These are phyloP conservation scores for Elgonia sp. DNA, from an alignment of 2,888 invertebrate genomes.

Conservation along the genomic window DNA sequence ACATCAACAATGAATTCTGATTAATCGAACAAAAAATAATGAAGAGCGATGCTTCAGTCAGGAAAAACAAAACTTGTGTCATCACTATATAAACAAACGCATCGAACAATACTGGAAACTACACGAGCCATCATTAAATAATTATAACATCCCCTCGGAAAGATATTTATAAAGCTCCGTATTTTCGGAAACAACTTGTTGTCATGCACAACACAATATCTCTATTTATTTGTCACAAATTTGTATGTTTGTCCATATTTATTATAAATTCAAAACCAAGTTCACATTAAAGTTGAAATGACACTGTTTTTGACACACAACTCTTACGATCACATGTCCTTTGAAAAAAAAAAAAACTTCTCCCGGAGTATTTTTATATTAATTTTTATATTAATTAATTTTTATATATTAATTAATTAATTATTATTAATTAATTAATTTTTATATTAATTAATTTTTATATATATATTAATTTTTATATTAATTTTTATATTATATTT, in stretches of 20 bases:
- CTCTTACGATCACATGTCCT: neutral
- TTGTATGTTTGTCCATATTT: neutral
- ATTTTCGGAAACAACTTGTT: conserved; percentile 1
- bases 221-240: conserved; percentile 1
- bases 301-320: conserved; percentile 1
- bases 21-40: neutral
- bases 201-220: neutral
- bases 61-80: neutral
- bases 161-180: neutral
- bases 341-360: neutral
- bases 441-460: too few relatives aligned
- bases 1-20: neutral
- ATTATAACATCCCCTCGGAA: neutral
- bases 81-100: neutral
- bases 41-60: neutral
- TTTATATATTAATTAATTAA: too few relatives aligned
- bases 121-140: neutral
- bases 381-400: too few relatives aligned
- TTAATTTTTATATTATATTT: too few relatives aligned
- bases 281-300: conserved; percentile 28
- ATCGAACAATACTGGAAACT: neutral
- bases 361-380: neutral
- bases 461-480: too few relatives aligned
- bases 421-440: too few relatives aligned
- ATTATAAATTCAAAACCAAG: conserved; percentile 1